These are phyloP conservation scores for Campopleginae sp. DNA, from an alignment of 2,888 invertebrate genomes.

Conservation along the genomic window DNA sequence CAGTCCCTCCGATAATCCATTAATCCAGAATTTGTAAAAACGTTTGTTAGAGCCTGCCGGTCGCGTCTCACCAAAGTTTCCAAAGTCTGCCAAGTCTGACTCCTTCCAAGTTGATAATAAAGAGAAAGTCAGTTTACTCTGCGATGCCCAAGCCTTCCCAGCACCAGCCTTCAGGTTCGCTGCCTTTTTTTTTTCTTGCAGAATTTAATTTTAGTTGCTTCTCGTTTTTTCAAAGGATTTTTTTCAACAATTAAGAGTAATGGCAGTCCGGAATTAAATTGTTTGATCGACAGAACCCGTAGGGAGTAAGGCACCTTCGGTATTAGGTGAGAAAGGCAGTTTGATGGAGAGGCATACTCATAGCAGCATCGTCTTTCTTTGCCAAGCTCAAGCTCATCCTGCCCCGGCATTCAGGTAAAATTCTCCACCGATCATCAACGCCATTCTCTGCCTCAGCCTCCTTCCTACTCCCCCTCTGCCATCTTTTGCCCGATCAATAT, in stretches of 20 bases:
- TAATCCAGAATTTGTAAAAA: conserved; percentile 31
- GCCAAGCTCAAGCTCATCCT: conserved; percentile 90
- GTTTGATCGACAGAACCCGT: conserved; percentile 80
- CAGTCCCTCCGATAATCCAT: neutral
- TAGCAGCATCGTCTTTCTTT: conserved; percentile 87
- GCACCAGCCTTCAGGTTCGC: conserved; percentile 81
- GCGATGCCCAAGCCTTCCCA: conserved; percentile 82
- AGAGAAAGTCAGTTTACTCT: conserved; percentile 81
- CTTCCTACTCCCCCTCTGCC: neutral
- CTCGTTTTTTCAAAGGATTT: neutral
- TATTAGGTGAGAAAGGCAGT: conserved; percentile 82
- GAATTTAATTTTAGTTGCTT: conserved; percentile 12
- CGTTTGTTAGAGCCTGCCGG: conserved; percentile 81
- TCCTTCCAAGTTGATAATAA: conserved; percentile 79
- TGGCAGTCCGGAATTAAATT: conserved; percentile 40
- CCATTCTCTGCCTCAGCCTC: neutral
- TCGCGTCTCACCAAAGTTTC: conserved; percentile 82
- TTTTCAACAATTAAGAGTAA: neutral
- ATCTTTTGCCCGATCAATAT: conserved; percentile 26
- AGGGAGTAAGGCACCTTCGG: conserved; percentile 82
- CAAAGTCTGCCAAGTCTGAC: conserved; percentile 84
- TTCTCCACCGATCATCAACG: conserved; percentile 2
- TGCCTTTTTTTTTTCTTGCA: conserved; percentile 21
- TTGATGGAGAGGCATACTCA: conserved; percentile 76
- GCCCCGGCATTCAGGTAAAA: conserved; percentile 90